These are phyloP conservation scores for Drosophila nasuta DNA, from an alignment of 1,140 invertebrate species.

Conservation along the genomic window DNA sequence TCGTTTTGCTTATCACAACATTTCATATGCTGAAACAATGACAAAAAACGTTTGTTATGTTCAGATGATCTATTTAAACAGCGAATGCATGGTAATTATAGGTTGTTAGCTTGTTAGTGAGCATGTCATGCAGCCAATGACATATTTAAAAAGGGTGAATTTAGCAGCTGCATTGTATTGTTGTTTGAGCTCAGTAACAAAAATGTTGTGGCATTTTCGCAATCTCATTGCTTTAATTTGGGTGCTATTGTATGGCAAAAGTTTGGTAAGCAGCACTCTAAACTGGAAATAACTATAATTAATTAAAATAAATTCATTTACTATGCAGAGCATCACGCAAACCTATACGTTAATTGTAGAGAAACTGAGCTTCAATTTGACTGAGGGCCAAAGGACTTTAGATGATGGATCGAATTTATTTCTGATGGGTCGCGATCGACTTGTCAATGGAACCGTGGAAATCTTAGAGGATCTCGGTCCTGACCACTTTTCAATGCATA, in stretches of 20 bases:
- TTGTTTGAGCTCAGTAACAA: neutral
- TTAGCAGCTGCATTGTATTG: neutral
- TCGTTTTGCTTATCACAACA: no score
- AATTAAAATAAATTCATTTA: neutral
- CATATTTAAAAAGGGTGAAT: neutral
- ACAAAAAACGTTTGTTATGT: neutral
- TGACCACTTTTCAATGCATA: neutral
- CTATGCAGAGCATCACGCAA: neutral
- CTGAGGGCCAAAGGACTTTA: neutral
- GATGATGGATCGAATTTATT: neutral
- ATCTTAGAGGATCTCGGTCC: neutral
- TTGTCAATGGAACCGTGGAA: constrained; percentile 15
- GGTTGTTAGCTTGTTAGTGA: neutral
- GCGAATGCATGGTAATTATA: neutral
- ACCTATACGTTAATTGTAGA: constrained; percentile 3
- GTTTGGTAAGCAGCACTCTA: neutral
- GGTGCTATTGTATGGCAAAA: neutral
- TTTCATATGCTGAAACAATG: no score
- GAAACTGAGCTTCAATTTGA: neutral
- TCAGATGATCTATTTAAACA: constrained; percentile 2
- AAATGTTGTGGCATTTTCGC: no score
- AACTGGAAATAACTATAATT: neutral
- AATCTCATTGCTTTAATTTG: neutral
- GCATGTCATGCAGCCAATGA: neutral
- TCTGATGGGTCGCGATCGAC: constrained; percentile 20